Evolutionary conservation across 2,888 invertebrate genomes (phyloP).

Genomic region (Serrognathus titanus): DNA sequence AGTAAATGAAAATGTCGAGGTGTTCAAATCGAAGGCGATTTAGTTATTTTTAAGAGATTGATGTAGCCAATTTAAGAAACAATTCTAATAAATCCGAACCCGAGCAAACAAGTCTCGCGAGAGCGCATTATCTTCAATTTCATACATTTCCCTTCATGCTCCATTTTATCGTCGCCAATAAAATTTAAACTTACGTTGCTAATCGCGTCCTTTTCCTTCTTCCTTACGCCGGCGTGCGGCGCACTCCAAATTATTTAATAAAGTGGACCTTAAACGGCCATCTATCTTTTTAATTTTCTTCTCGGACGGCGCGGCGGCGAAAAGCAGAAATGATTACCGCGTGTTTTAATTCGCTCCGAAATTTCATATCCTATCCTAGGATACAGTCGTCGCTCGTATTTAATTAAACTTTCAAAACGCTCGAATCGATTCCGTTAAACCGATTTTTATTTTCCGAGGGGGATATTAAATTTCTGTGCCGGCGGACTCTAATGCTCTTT

Average conservation of each 20-base stretch:
- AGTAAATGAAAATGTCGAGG: not conserved
- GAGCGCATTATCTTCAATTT: constrained; percentile 27
- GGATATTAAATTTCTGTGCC: no score
- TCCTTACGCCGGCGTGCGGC: not conserved
- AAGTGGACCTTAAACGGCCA: not conserved
- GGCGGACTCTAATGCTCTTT: no score
- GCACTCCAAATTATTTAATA: not conserved
- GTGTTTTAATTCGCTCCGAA: no score
- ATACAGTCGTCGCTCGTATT: not conserved
- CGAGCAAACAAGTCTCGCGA: constrained; percentile 21
- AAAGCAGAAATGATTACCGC: no score
- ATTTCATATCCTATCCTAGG: no score
- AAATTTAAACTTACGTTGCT: constrained; percentile 8
- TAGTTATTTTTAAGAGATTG: constrained; percentile 21
- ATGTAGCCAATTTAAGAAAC: constrained; percentile 25
- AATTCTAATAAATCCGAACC: constrained; percentile 23
- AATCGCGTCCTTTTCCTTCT: not conserved
- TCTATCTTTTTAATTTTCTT: constrained; percentile 1
- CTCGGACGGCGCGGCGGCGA: no score
- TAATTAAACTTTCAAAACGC: not conserved
- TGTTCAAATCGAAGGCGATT: not conserved
- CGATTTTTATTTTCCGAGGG: no score
- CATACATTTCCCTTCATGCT: constrained; percentile 17
- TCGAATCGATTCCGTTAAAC: not conserved
- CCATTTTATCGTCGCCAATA: constrained; percentile 5